Evolutionary conservation across 2,113 vertebrate species (phyloP).

Genomic region (Centropus bengalensis): DNA sequence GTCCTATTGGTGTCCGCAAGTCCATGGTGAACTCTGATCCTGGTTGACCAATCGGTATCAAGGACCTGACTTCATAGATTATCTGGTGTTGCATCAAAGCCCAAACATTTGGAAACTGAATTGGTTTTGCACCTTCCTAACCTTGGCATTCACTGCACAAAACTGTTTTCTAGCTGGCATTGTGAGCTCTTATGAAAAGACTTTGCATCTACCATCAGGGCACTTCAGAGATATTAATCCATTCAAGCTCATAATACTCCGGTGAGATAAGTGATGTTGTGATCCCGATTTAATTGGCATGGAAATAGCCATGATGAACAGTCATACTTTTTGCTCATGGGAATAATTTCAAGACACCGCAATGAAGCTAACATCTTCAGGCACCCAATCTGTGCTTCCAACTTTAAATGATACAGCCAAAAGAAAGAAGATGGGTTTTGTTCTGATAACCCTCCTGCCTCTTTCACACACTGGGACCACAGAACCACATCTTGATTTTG

Average conservation of each 20-base stretch:
- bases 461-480: not conserved
- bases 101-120: not conserved
- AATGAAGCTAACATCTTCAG: not conserved
- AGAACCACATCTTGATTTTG: not conserved
- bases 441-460: not conserved
- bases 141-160: not conserved
- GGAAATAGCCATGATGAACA: not conserved
- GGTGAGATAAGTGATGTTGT: not conserved
- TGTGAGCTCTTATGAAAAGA: not conserved
- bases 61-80: not conserved
- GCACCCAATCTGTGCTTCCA: not conserved
- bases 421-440: not conserved
- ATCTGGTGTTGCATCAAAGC: not conserved
- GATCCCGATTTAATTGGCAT: not conserved
- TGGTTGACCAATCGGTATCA: not conserved
- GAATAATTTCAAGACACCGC: not conserved
- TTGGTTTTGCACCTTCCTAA: not conserved
- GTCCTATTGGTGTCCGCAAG: not conserved
- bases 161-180: not conserved
- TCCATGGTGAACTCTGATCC: not conserved
- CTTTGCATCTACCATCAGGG: not conserved
- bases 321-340: not conserved
- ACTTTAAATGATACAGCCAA: accelerated
- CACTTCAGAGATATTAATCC: not conserved
- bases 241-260: not conserved